Evolutionary conservation across 2,113 vertebrate genomes (phyloP).

Genomic region (Uria lomvia): DNA sequence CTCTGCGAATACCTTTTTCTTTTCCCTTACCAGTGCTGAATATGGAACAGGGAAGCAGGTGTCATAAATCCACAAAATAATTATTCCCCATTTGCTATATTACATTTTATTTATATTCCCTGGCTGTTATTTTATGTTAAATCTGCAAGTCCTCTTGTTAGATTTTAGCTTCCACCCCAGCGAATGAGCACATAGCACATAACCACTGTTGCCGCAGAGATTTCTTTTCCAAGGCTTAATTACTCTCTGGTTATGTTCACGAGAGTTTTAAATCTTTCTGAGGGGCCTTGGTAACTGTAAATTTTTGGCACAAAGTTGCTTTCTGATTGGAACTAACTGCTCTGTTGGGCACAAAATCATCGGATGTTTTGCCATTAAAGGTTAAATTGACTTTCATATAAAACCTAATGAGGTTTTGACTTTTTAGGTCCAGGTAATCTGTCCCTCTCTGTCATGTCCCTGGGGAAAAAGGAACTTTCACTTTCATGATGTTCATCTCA

Average conservation of each 20-base stretch:
- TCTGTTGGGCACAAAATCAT: background rate
- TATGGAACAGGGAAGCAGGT: constrained; percentile 29
- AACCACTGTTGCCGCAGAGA: background rate
- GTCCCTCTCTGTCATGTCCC: background rate
- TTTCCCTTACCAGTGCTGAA: constrained; percentile 16
- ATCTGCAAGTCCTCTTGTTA: constrained; percentile 31
- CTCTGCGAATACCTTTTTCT: constrained; percentile 35
- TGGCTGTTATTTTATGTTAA: constrained; percentile 53
- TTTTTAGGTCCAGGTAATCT: background rate
- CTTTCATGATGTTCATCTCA: background rate
- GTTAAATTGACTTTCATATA: background rate
- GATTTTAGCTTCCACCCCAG: constrained; percentile 18
- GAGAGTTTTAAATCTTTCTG: constrained; percentile 10
- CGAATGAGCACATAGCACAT: background rate
- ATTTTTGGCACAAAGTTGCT: background rate
- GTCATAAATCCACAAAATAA: constrained; percentile 63
- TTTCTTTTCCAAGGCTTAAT: constrained; percentile 38
- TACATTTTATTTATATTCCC: constrained; percentile 59
- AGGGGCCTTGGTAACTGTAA: background rate
- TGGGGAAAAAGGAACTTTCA: background rate
- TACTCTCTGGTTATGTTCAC: constrained; percentile 4
- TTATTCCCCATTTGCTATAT: constrained; percentile 57
- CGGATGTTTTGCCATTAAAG: background rate
- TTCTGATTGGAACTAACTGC: background rate
- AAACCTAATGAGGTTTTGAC: background rate